A percentile compares a stretch with the other conserved stretches of the same genome.
These are phyloP conservation scores for Cyphomyrmex costatus DNA, from an alignment of 1,140 invertebrate genomes.

Conservation along the genomic window DNA sequence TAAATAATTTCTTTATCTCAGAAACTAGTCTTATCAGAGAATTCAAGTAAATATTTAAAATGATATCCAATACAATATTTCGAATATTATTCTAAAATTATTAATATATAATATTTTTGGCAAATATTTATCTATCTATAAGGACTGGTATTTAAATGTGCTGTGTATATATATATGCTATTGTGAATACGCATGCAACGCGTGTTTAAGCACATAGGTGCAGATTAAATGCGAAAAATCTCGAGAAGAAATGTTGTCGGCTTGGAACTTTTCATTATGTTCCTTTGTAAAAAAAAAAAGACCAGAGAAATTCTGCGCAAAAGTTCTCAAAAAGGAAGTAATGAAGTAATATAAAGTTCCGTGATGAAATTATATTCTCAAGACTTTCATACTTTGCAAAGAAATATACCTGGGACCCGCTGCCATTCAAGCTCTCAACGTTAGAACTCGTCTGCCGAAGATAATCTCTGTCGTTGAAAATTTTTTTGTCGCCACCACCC, in stretches of 20 bases:
- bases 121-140: conserved; percentile 2
- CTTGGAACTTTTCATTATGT: not conserved
- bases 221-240: conserved; percentile 49
- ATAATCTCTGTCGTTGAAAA: conserved; percentile 98
- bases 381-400: conserved; percentile 45
- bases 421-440: conserved; percentile 88
- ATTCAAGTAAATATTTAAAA: not conserved
- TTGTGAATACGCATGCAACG: conserved; percentile 64
- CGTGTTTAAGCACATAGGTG: conserved; percentile 66
- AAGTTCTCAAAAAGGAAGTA: not conserved
- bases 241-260: conserved; percentile 40
- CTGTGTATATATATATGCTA: conserved; percentile 10
- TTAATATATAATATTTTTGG: not conserved
- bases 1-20: not conserved
- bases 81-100: not conserved
- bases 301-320: not conserved
- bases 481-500: conserved; percentile 97
- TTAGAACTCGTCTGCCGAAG: conserved; percentile 92
- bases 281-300: not conserved
- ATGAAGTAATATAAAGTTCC: not conserved
- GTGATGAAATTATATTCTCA: conserved; percentile 15
- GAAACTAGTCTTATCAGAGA: not conserved
- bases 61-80: not conserved
- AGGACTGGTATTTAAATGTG: not conserved
- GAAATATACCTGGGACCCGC: conserved; percentile 89